Conservation (phyloP, 2,797 vertebrate genomes). For the Forpus xanthops region DNA sequence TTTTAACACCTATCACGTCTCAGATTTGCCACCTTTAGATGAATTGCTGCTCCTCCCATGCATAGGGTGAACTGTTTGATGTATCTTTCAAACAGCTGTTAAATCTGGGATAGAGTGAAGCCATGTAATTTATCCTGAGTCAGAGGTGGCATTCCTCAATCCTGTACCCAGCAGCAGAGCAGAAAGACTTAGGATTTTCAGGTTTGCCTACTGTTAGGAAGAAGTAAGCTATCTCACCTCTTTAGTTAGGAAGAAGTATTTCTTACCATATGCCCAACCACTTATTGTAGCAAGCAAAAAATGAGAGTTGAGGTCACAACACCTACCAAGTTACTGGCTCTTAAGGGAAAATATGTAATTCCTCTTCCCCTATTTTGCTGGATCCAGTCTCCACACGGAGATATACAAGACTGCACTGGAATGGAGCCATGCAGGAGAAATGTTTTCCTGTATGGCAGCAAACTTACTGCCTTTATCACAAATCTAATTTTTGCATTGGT, state of each 20-base stretch:
- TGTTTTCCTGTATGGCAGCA: neutral
- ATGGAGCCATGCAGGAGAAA: neutral
- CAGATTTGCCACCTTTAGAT: conserved; percentile 44
- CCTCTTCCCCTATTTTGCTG: neutral
- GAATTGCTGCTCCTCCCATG: conserved; percentile 43
- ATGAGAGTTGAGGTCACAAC: neutral
- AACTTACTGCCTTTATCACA: neutral
- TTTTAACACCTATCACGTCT: conserved; percentile 40
- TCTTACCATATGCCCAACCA: neutral
- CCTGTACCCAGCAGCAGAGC: neutral
- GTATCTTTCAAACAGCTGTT: conserved; percentile 30
- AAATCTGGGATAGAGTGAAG: neutral
- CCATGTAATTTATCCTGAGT: neutral
- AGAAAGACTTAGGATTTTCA: neutral
- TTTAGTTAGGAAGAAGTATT: neutral
- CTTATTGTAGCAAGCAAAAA: neutral
- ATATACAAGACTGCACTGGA: neutral
- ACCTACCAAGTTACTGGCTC: neutral
- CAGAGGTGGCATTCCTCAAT: neutral
- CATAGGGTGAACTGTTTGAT: conserved; percentile 39
- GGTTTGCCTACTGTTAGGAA: neutral
- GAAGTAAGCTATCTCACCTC: neutral
- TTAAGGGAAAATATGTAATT: neutral
- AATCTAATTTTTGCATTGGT: neutral
- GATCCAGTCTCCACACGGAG: neutral